Evolutionary conservation across 2,797 vertebrate species (phyloP).

Genomic region (Myotis daubentonii): DNA sequence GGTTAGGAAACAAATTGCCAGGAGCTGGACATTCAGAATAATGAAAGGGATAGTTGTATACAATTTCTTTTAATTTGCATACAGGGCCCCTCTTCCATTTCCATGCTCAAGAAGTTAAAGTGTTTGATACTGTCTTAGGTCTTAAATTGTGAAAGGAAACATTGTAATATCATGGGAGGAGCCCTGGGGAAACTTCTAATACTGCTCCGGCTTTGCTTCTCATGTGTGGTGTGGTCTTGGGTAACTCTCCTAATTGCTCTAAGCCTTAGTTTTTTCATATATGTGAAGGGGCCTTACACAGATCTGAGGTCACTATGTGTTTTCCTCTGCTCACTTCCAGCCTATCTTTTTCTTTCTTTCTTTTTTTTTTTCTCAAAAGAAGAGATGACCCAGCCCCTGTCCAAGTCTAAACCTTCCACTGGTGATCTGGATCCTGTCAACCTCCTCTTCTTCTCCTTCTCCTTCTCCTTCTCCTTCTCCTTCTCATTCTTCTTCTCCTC

Average conservation of each 20-base stretch:
- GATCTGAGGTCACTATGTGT: not conserved
- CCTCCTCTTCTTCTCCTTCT: not conserved
- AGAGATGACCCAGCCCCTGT: not conserved
- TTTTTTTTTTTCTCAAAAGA: not conserved
- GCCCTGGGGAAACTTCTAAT: not conserved
- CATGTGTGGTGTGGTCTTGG: not conserved
- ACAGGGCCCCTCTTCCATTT: not conserved
- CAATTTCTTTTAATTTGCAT: conserved; percentile 33
- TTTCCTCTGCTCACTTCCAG: not conserved
- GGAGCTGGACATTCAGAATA: not conserved
- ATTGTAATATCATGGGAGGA: not conserved
- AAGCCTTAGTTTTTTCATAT: not conserved
- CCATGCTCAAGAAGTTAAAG: not conserved
- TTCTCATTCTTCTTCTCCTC: too few relatives aligned
- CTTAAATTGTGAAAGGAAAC: conserved; percentile 5
- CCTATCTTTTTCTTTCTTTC: too few relatives aligned
- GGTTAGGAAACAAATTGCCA: conserved; percentile 16
- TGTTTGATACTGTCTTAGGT: not conserved
- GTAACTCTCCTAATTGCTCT: not conserved
- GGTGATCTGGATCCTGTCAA: not conserved
- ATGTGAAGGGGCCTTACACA: not conserved
- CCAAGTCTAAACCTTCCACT: not conserved
- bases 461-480: too few relatives aligned
- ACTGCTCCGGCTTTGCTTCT: not conserved
- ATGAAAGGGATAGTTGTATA: not conserved